These are phyloP conservation scores for Tribolium madens DNA, from an alignment of 1,140 invertebrate species.

Conservation along the genomic window DNA sequence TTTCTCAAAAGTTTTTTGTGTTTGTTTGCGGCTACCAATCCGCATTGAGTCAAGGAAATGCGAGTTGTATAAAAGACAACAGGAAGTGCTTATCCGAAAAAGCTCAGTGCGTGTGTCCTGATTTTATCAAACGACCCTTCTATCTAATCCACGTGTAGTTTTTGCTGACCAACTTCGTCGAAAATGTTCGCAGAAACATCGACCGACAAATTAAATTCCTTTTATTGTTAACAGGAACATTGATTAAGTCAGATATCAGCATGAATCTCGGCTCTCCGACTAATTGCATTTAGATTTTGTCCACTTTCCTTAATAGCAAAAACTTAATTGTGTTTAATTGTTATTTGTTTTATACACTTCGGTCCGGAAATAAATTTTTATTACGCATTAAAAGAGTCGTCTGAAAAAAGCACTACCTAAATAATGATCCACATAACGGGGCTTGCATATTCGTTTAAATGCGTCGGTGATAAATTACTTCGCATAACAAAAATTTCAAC, in stretches of 20 bases:
- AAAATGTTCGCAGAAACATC: conserved; percentile 32
- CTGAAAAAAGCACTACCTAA: conserved; percentile 9
- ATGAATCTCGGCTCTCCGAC: not conserved
- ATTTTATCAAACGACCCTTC: conserved; percentile 35
- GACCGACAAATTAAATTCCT: conserved; percentile 29
- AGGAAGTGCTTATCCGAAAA: conserved; percentile 37
- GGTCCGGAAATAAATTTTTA: not conserved
- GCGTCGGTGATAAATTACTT: conserved; percentile 31
- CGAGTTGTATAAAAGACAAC: conserved; percentile 26
- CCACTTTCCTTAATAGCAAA: not conserved
- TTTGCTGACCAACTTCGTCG: conserved; percentile 23
- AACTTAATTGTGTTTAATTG: conserved; percentile 4
- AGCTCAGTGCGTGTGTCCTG: conserved; percentile 35
- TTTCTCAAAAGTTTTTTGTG: conserved; percentile 17
- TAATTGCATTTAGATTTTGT: conserved; percentile 31
- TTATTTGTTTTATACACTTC: not conserved
- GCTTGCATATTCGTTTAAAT: conserved; percentile 34
- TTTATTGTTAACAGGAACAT: conserved; percentile 28
- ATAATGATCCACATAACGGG: conserved; percentile 31
- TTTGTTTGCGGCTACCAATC: conserved; percentile 31
- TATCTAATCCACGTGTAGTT: conserved; percentile 35
- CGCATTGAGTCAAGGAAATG: conserved; percentile 21
- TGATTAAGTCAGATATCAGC: conserved; percentile 28
- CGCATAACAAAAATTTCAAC: conserved; percentile 32
- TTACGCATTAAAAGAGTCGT: not conserved